Conservation (phyloP, 2,797 vertebrate species). For the Buceros bicornis region DNA sequence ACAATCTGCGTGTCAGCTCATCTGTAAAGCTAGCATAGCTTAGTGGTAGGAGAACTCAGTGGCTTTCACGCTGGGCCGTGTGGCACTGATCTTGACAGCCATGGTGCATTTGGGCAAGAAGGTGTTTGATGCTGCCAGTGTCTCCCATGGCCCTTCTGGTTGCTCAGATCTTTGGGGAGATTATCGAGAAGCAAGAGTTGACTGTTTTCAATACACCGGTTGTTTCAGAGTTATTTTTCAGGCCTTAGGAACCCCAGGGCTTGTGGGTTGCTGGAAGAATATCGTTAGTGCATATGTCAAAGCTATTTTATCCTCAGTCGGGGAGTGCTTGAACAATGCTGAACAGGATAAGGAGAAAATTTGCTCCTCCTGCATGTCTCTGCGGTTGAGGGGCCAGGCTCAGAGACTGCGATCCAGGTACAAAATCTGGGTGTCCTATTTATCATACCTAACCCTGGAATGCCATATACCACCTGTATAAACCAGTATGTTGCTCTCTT, state of each 20-base stretch:
- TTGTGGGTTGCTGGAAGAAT: not conserved
- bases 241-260: not conserved
- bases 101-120: not conserved
- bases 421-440: not conserved
- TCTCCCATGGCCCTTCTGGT: not conserved
- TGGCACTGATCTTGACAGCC: not conserved
- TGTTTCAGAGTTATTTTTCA: not conserved
- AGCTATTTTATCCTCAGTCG: not conserved
- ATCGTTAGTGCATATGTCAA: rapidly evolving
- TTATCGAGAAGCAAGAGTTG: not conserved
- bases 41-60: not conserved
- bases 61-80: not conserved
- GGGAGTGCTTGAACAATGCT: not conserved
- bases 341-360: not conserved
- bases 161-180: not conserved
- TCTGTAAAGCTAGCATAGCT: not conserved
- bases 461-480: not conserved
- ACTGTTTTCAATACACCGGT: not conserved
- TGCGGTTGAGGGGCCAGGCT: not conserved
- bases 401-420: not conserved
- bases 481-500: not conserved
- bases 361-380: not conserved
- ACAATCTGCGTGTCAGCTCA: not conserved
- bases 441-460: not conserved
- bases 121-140: not conserved